phyloP scores from a whole-genome alignment of 2,888 invertebrate species.

The Drosophila ezoana region DNA sequence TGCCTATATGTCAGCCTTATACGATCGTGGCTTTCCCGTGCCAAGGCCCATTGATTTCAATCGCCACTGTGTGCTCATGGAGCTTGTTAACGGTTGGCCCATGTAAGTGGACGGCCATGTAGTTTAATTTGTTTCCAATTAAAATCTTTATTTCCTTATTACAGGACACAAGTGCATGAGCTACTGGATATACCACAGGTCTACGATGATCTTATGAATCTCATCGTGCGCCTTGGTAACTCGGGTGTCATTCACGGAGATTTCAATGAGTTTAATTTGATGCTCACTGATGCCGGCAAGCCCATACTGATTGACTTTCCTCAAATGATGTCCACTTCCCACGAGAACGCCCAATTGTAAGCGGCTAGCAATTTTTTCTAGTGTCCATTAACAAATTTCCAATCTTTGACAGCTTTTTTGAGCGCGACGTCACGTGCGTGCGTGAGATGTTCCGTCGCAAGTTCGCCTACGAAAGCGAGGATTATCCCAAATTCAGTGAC shows the following conservation, averaged over 20 bases:
- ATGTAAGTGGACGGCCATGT: slow-evolving; percentile 87
- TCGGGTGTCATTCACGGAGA: slow-evolving; percentile 99
- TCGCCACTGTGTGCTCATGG: slow-evolving; percentile 98
- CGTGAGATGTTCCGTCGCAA: slow-evolving; percentile 95
- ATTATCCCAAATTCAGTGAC: slow-evolving; percentile 91
- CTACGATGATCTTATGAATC: slow-evolving; percentile 97
- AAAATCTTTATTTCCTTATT: slow-evolving; percentile 1
- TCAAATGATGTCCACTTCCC: slow-evolving; percentile 98
- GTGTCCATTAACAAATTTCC: not conserved
- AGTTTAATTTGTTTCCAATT: not conserved
- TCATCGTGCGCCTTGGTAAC: slow-evolving; percentile 95
- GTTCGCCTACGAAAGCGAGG: slow-evolving; percentile 94
- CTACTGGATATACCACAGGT: slow-evolving; percentile 90
- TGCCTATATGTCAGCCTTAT: slow-evolving; percentile 97
- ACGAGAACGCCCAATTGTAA: slow-evolving; percentile 95
- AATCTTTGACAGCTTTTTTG: slow-evolving; percentile 89
- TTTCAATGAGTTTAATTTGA: slow-evolving; percentile 99
- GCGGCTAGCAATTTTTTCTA: not conserved
- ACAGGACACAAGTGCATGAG: slow-evolving; percentile 88
- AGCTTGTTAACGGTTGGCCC: slow-evolving; percentile 92
- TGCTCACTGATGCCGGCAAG: slow-evolving; percentile 92
- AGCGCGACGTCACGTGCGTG: slow-evolving; percentile 97
- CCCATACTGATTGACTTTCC: slow-evolving; percentile 98
- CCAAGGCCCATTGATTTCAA: slow-evolving; percentile 98
- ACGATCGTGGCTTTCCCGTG: slow-evolving; percentile 96